Percentiles rank a stretch among this genome's conserved stretches.
These are phyloP conservation scores for Notechis scutatus DNA, from an alignment of 2,113 vertebrate species.

Conservation along the genomic window DNA sequence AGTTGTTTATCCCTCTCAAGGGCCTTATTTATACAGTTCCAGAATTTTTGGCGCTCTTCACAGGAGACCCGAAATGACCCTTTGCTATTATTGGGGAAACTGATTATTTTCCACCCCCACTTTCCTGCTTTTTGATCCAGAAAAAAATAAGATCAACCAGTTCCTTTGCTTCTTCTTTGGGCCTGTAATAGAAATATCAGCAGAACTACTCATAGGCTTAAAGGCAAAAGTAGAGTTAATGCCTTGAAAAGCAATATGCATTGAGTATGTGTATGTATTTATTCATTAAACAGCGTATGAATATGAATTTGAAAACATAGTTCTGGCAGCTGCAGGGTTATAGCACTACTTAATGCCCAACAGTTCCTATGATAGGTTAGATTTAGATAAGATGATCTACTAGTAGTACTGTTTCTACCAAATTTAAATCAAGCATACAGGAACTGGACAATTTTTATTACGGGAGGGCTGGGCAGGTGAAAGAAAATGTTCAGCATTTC, in stretches of 20 bases:
- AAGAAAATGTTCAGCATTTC: not conserved
- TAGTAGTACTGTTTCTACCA: not conserved
- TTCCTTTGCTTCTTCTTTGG: not conserved
- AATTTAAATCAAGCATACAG: not conserved
- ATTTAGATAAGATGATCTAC: not conserved
- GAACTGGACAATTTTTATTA: not conserved
- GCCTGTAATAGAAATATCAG: not conserved
- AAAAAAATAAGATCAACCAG: not conserved
- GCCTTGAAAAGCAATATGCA: not conserved
- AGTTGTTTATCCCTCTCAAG: slow-evolving; percentile 13
- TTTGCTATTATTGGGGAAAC: not conserved
- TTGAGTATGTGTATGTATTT: not conserved
- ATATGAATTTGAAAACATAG: not conserved
- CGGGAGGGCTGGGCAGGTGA: not conserved
- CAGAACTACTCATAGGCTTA: not conserved
- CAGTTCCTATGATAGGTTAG: not conserved
- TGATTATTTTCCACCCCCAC: not conserved
- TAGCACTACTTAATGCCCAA: not conserved
- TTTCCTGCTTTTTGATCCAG: not conserved
- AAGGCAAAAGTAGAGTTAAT: not conserved
- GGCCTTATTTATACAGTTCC: not conserved
- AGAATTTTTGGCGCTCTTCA: not conserved
- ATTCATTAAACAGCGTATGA: not conserved
- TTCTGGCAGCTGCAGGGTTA: not conserved
- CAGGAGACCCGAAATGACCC: not conserved